Evolutionary conservation across 2,113 vertebrate species (phyloP).

Genomic region (Plecturocebus donacophilus): DNA sequence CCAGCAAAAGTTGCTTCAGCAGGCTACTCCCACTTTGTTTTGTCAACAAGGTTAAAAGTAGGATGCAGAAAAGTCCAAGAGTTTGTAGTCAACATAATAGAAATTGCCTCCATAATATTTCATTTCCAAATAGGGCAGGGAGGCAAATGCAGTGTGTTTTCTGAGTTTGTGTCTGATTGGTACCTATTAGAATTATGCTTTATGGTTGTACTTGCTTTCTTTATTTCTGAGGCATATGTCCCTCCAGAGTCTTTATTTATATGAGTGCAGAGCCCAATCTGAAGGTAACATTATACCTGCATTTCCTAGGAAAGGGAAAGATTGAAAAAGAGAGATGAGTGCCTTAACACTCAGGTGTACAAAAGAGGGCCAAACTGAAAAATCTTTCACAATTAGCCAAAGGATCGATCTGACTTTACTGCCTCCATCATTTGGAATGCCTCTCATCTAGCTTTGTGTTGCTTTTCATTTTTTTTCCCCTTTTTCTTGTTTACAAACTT

Average conservation of each 20-base stretch:
- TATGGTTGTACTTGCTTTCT: neutral
- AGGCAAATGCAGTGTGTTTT: neutral
- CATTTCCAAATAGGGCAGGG: neutral
- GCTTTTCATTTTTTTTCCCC: neutral
- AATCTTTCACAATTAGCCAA: neutral
- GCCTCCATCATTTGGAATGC: neutral
- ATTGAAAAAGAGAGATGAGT: neutral
- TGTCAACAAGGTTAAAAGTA: neutral
- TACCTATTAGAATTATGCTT: neutral
- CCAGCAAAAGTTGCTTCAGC: neutral
- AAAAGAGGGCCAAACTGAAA: neutral
- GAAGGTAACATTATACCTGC: neutral
- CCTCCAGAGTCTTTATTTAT: neutral
- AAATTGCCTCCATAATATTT: neutral
- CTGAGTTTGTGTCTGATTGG: accelerated
- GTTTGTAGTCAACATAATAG: neutral
- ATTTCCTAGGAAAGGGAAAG: neutral
- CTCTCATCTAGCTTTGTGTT: neutral
- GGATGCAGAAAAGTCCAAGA: neutral
- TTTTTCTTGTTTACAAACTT: slow-evolving; percentile 28
- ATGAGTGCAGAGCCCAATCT: neutral
- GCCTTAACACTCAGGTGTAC: neutral
- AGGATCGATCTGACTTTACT: neutral
- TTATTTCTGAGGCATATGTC: neutral
- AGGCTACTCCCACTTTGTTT: neutral